These are phyloP conservation scores for Peromyscus aztecus DNA, from an alignment of 2,797 vertebrate genomes.

Conservation along the genomic window DNA sequence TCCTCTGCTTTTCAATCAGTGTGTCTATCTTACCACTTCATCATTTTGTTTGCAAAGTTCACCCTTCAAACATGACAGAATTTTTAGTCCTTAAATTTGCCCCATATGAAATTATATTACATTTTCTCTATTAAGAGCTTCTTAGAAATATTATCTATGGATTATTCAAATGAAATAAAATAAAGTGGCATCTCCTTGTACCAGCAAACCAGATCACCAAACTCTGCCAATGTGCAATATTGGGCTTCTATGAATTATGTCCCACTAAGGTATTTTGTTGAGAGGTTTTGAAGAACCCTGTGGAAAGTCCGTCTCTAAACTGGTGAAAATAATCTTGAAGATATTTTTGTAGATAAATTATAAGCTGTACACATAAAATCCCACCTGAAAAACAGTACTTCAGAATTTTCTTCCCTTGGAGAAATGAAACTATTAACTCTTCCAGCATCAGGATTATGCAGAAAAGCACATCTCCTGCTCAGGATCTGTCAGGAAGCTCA, in stretches of 20 bases:
- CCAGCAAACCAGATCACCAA: background rate
- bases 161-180: constrained; percentile 25
- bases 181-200: background rate
- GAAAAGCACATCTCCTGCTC: background rate
- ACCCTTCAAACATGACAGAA: background rate
- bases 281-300: background rate
- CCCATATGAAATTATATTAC: background rate
- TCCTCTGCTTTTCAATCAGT: background rate
- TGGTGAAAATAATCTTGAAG: constrained; percentile 46
- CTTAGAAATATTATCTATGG: background rate
- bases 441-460: background rate
- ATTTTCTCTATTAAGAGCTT: background rate
- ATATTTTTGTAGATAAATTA: background rate
- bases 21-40: background rate
- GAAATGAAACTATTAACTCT: constrained; percentile 13
- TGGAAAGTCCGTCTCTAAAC: background rate
- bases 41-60: background rate
- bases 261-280: background rate
- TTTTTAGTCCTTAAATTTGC: background rate
- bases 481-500: constrained; percentile 7
- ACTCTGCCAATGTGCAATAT: background rate
- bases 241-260: background rate
- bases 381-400: background rate
- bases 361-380: background rate
- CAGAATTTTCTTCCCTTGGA: constrained; percentile 29